Conservation (phyloP, 2,888 invertebrate genomes). For the Elmis aenea region DNA sequence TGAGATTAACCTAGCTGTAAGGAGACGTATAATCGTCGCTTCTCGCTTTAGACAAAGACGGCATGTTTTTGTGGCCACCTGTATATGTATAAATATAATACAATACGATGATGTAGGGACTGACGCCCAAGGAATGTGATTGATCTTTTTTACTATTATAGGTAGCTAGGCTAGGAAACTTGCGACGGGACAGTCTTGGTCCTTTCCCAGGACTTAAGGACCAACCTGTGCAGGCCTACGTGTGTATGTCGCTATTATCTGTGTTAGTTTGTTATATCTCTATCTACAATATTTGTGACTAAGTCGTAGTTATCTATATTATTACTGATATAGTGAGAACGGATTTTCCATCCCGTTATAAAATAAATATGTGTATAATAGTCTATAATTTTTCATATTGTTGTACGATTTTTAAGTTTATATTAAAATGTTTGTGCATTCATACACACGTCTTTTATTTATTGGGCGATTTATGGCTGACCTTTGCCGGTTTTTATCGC, state of each 20-base stretch:
- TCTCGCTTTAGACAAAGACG: not conserved
- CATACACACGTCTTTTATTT: slow-evolving; percentile 37
- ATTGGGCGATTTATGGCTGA: too few relatives aligned
- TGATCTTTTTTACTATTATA: slow-evolving; percentile 43
- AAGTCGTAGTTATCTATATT: slow-evolving; percentile 38
- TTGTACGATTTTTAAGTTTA: slow-evolving; percentile 83
- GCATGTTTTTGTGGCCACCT: slow-evolving; percentile 25
- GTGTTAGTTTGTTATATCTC: slow-evolving; percentile 46
- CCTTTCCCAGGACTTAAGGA: slow-evolving; percentile 13
- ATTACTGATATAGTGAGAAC: slow-evolving; percentile 27
- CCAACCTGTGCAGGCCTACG: slow-evolving; percentile 40
- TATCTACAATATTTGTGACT: slow-evolving; percentile 41
- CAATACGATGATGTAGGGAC: slow-evolving; percentile 34
- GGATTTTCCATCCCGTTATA: slow-evolving; percentile 59
- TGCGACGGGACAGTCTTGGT: slow-evolving; percentile 26
- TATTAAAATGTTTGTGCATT: slow-evolving; percentile 83
- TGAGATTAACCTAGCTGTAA: not conserved
- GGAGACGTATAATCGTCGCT: not conserved
- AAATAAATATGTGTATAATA: slow-evolving; percentile 61
- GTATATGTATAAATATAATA: slow-evolving; percentile 23
- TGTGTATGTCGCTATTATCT: slow-evolving; percentile 45
- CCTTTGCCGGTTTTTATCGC: too few relatives aligned
- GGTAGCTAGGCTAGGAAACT: slow-evolving; percentile 28
- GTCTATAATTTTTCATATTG: slow-evolving; percentile 84
- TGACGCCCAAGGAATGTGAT: slow-evolving; percentile 46